Conservation (phyloP, 1,140 invertebrate genomes). For the Battus philenor region DNA sequence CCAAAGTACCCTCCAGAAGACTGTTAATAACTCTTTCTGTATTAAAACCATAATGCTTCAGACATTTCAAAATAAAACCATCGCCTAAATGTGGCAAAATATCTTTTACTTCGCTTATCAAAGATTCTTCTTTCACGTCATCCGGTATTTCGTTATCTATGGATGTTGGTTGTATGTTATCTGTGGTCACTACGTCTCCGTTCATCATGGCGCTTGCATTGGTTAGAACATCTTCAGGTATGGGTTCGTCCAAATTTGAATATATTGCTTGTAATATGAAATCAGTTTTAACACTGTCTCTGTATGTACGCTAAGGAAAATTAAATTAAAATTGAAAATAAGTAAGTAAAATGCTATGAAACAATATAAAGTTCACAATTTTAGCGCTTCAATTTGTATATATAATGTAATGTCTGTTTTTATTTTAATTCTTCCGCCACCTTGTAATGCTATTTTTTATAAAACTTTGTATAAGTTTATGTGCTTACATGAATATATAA, state of each 20-base stretch:
- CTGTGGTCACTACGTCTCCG: conserved; percentile 40
- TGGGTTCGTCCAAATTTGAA: conserved; percentile 52
- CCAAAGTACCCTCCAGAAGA: conserved; percentile 82
- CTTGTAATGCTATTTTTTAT: too few species aligned
- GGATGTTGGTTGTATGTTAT: conserved; percentile 40
- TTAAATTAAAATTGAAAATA: too few species aligned
- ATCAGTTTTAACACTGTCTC: conserved; percentile 78
- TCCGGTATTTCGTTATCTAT: conserved; percentile 61
- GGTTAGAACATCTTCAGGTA: conserved; percentile 36
- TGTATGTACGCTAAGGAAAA: conserved; percentile 39
- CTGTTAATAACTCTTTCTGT: conserved; percentile 86
- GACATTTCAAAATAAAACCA: conserved; percentile 82
- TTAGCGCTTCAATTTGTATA: too few species aligned
- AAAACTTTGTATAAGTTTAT: too few species aligned
- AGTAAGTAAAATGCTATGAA: too few species aligned
- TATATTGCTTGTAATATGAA: conserved; percentile 76
- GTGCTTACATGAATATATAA: too few species aligned
- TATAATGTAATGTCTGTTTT: too few species aligned
- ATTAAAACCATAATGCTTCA: conserved; percentile 85
- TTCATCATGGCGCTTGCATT: conserved; percentile 35
- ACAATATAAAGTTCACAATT: not conserved
- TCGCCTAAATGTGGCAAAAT: conserved; percentile 88
- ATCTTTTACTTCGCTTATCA: conserved; percentile 85
- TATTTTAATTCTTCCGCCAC: too few species aligned
- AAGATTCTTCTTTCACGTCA: conserved; percentile 75